These are phyloP conservation scores for Scaptomyza pallida DNA, from an alignment of 1,140 invertebrate species.

Conservation along the genomic window DNA sequence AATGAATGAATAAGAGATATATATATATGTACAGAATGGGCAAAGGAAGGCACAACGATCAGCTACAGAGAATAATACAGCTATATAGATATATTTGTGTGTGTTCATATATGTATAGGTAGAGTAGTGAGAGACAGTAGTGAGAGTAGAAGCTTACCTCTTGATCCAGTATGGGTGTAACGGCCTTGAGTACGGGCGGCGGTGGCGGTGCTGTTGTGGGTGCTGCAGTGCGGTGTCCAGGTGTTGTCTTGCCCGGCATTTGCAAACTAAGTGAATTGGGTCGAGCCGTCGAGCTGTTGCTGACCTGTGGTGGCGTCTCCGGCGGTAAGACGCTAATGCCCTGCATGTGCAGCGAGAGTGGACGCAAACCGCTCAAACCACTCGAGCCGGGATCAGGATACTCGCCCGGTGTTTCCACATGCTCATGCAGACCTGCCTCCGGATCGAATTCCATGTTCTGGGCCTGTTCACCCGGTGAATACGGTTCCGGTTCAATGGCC, in stretches of 20 bases:
- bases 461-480: slow-evolving; percentile 84
- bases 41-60: slow-evolving; percentile 70
- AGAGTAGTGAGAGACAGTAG: slow-evolving; percentile 20
- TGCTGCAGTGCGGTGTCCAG: slow-evolving; percentile 56
- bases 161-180: slow-evolving; percentile 87
- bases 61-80: slow-evolving; percentile 57
- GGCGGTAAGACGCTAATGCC: slow-evolving; percentile 86
- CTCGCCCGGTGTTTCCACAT: slow-evolving; percentile 89
- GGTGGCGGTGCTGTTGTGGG: slow-evolving; percentile 85
- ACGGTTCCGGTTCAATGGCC: slow-evolving; percentile 83
- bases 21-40: slow-evolving; percentile 31
- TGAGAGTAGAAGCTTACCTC: slow-evolving; percentile 85
- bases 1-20: slow-evolving; percentile 2
- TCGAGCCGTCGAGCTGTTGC: slow-evolving; percentile 11
- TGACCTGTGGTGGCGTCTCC: slow-evolving; percentile 83
- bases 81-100: slow-evolving; percentile 37
- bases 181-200: slow-evolving; percentile 85
- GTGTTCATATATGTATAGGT: background rate
- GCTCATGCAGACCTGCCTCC: slow-evolving; percentile 85
- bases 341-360: slow-evolving; percentile 85
- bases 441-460: slow-evolving; percentile 85
- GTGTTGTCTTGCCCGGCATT: slow-evolving; percentile 50
- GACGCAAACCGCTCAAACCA: slow-evolving; percentile 90
- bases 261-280: slow-evolving; percentile 61
- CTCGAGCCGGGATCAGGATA: slow-evolving; percentile 89